These are phyloP conservation scores for Eriocheir sinensis DNA, from an alignment of 1,140 invertebrate species.

Conservation along the genomic window DNA sequence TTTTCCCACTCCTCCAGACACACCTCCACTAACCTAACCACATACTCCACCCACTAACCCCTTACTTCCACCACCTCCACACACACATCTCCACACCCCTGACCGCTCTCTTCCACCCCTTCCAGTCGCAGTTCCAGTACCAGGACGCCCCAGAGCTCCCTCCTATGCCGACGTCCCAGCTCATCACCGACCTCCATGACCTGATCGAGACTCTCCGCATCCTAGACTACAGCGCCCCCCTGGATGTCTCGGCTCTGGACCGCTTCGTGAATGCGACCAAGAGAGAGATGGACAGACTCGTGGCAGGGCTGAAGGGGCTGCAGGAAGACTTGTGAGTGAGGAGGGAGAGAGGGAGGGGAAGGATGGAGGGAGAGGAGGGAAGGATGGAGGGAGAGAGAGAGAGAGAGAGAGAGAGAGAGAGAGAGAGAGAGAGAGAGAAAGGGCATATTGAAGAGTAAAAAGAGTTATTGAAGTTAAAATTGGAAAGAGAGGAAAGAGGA, in stretches of 20 bases:
- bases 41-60: too few relatives aligned
- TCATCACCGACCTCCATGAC: background rate
- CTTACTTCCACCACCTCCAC: background rate
- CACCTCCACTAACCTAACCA: too few relatives aligned
- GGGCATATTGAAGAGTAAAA: too few relatives aligned
- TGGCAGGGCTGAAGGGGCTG: background rate
- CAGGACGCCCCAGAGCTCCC: too few relatives aligned
- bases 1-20: background rate
- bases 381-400: background rate
- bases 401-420: background rate
- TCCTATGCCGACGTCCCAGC: background rate
- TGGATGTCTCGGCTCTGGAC: background rate
- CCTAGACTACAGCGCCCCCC: background rate
- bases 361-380: background rate
- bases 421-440: too few relatives aligned
- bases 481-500: too few relatives aligned
- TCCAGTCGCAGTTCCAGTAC: too few relatives aligned
- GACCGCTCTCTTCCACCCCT: too few relatives aligned
- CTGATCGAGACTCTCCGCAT: background rate
- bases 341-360: background rate
- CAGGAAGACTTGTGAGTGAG: slow-evolving; percentile 37
- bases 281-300: background rate
- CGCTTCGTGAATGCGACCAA: background rate
- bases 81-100: too few relatives aligned
- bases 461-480: too few relatives aligned